These are phyloP conservation scores for Venustaconcha ellipsiformis DNA, from an alignment of 1,140 invertebrate species.

Conservation along the genomic window DNA sequence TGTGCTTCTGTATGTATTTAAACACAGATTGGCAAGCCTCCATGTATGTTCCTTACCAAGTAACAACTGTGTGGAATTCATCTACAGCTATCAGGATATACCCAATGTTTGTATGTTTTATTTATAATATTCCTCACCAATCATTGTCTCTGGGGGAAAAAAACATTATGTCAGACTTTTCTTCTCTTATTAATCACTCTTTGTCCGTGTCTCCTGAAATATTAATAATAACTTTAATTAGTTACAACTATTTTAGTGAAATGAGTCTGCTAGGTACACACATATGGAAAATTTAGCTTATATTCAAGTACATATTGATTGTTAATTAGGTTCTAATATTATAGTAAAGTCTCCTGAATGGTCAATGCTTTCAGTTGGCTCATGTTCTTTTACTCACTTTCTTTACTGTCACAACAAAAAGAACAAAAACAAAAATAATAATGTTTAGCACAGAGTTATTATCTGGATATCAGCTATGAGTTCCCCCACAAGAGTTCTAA, in stretches of 20 bases:
- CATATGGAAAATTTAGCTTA: neutral
- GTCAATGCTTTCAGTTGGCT: too few species aligned
- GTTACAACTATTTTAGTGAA: neutral
- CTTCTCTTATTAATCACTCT: neutral
- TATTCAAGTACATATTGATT: neutral
- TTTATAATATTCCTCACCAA: slow-evolving; percentile 1
- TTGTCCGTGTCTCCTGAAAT: slow-evolving; percentile 1
- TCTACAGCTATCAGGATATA: slow-evolving; percentile 14
- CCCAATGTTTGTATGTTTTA: neutral
- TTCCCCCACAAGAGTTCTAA: too few species aligned
- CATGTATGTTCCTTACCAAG: neutral
- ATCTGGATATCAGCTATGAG: too few species aligned
- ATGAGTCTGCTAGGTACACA: neutral
- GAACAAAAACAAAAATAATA: too few species aligned
- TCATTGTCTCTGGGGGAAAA: slow-evolving; percentile 6
- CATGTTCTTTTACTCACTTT: too few species aligned
- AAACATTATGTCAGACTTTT: slow-evolving; percentile 1
- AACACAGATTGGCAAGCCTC: too few species aligned
- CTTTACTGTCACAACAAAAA: too few species aligned
- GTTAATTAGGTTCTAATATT: neutral
- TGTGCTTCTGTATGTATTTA: too few species aligned
- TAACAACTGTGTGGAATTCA: slow-evolving; percentile 17
- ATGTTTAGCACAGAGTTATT: too few species aligned
- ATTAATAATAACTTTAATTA: neutral
- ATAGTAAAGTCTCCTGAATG: too few species aligned